Base-by-base conservation (phyloP, 2,888 invertebrate genomes). In the Dorcus parallelipipedus region DNA sequence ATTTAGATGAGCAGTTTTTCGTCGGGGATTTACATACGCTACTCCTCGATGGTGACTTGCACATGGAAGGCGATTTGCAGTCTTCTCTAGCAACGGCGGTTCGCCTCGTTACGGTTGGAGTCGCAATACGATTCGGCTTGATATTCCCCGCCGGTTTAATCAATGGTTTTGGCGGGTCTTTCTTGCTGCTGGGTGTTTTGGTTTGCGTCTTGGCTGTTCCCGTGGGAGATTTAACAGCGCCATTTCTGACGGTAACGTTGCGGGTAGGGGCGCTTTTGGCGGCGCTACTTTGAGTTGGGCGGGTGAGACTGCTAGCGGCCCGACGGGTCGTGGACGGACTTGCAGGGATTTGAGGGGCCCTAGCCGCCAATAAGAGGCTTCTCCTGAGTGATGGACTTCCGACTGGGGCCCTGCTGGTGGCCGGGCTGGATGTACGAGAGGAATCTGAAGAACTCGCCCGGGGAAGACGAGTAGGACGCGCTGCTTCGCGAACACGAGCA, bases 351-450 rank as follows among this genome's bases (percentile, higher is more conserved):
- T 60, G 61, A 9, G 82, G 81, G 0, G 81, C 80, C 60, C 80
- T 79, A 2, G 83, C 82, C 4, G 83, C 83, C 49, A 83, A 77
- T 23, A 83, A 67, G 10, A 83, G 73, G 69, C 80, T 82, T 56
- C 81, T 75, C 17, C 83, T 74, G 42, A 83, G 71, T 52, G 79
- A 82, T 2, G 82, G 81, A 55, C 76, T 78, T 5, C 73, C 73
- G 9, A 55, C 56, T 52, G 59, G 55, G 50, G 64, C 62, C 61
- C 62, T 62, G 10, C 65, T 71, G 51, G 75, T 71, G 2, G 85
- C 82, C 1, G 88, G 88, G 67, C 88, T 88, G 2, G 87, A 86
- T 60, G 86, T 88, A 9, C 87, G 80, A 0, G 88, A 88, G 0
- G 88, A 88, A 67, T 88, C 88, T 9, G 77, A 77, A 3, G 77